Evolutionary conservation across 2,888 invertebrate genomes (phyloP), one percentile per base, ranked within the genome.

Genomic region (Stenolophus ochropezus): DNA sequence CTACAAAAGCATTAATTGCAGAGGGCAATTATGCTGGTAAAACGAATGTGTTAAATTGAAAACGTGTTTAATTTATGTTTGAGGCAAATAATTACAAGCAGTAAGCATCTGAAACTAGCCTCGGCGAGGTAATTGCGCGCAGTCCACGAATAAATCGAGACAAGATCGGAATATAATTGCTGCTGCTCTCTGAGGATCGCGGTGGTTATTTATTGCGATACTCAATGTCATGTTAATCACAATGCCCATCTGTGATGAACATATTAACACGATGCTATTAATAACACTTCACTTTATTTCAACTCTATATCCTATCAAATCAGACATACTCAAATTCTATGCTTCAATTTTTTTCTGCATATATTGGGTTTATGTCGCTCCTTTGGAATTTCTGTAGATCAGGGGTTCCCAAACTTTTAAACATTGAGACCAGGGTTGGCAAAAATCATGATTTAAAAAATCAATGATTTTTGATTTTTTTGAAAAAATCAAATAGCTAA

Each of bases 21-120:
- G 8, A 81, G 42, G 18, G 81, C 81, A 81, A 81, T 81, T 81
- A 81, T 81, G 42, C 81, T 81, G 73, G 74, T 81, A 74, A 81
- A 81, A 81, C 74, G 56, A 74, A 81, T 81, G 81, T 81, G 81
- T 61, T 81, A 81, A 81, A 81, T 73, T 81, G 81, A 81, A 81
- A 81, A 23, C 42, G 42, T 18, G 56, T 25, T 56, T 81, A 33
- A 81, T 81, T 81, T 81, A 81, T 81, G 81, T 21, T 81, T 81
- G 73, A 58, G 47, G 25, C 73, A 81, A 81, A 73, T 81, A 81
- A 81, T 81, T 81, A 81, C 58, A 47, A 73, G 56, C 58, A 53
- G 80, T 47, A 73, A 25, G 51, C 74, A 81, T 81, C 73, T 73
- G 73, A 42, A 61, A 33, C 71, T 27, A 56, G 20, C 14, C 80